Evolutionary conservation across 1,140 invertebrate genomes (phyloP), one percentile per base, ranked within the genome.

Genomic region (Formica exsecta): DNA sequence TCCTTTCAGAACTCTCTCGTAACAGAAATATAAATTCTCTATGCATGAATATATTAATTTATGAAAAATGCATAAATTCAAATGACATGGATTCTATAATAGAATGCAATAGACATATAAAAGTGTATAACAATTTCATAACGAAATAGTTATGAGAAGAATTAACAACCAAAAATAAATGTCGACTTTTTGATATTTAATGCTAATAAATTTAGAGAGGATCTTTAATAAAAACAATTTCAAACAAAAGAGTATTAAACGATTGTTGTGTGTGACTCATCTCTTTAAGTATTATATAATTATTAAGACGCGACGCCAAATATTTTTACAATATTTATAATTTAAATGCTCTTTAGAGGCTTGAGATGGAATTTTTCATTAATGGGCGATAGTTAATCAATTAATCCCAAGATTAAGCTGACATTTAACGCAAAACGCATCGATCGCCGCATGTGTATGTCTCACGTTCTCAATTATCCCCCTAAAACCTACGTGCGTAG

Each of bases 401-500:
- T 51, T 61, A 74, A 48, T 8, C 5, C 8, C 6, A 54, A 61
- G 54, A 73, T 61, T 83, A 61, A 62, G 9, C 22, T 3, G 29
- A 22, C 22, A 80, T 36, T 59, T 80, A 57, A 16, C 16, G 38
- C n/a, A 62, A 44, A 74, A 25, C 29, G 54, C 44, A 86, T 89
- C 87, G 87, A 89, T 89, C 71, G 62, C 8, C 25, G 66, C 57
- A 38, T 48, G 59, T 22, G 16, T 59, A 36, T 11, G 36, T 44
- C 83, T 64, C 54, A 16, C 59, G 86, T 65, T 32, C 51, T 22
- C 38, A 62, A 85, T 85, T 83, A 83, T 85, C 62, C 25, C 32
- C 41, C 61, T 76, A 65, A 68, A 88, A 85, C 70, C 64, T 65
- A 76, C 77, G 68, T 85, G 81, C 83, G 73, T 84, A 81, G 65